These are phyloP conservation scores for Sander vitreus DNA, from an alignment of 2,113 vertebrate genomes.

Conservation along the genomic window DNA sequence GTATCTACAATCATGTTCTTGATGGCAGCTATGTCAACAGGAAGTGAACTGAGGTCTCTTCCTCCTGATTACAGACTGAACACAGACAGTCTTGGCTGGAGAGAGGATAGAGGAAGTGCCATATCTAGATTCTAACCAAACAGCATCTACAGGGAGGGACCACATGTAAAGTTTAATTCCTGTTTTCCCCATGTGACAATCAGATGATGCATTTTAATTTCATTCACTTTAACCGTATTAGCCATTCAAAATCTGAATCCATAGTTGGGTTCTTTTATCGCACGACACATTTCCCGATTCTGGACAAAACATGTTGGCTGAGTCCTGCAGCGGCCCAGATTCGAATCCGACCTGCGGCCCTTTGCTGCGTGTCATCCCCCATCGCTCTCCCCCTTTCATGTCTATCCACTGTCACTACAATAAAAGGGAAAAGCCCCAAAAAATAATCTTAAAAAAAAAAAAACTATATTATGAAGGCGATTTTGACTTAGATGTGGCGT, in stretches of 20 bases:
- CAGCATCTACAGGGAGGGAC: slow-evolving; percentile 20
- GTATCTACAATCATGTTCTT: slow-evolving; percentile 27
- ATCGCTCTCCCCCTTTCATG: no score
- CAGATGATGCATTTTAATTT: slow-evolving; percentile 30
- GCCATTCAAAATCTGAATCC: neutral
- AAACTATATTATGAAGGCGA: neutral
- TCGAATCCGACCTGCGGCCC: no score
- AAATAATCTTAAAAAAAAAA: no score
- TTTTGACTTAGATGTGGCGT: neutral
- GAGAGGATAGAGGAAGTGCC: slow-evolving; percentile 69
- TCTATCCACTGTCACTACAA: no score
- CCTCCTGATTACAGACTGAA: slow-evolving; percentile 75
- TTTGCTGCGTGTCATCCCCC: no score
- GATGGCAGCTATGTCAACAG: slow-evolving; percentile 58
- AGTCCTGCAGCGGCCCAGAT: no score
- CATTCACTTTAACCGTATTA: neutral
- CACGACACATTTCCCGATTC: neutral
- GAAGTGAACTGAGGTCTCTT: slow-evolving; percentile 67
- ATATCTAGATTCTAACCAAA: slow-evolving; percentile 52
- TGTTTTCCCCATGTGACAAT: slow-evolving; percentile 62
- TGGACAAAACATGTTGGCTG: neutral
- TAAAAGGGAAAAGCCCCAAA: no score
- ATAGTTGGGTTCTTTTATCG: neutral
- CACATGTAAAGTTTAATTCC: slow-evolving; percentile 58
- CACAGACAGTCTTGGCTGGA: slow-evolving; percentile 60